Evolutionary conservation across 2,888 invertebrate genomes (phyloP), one percentile per base, ranked within the genome.

Genomic region (Onthophagus sagittarius): DNA sequence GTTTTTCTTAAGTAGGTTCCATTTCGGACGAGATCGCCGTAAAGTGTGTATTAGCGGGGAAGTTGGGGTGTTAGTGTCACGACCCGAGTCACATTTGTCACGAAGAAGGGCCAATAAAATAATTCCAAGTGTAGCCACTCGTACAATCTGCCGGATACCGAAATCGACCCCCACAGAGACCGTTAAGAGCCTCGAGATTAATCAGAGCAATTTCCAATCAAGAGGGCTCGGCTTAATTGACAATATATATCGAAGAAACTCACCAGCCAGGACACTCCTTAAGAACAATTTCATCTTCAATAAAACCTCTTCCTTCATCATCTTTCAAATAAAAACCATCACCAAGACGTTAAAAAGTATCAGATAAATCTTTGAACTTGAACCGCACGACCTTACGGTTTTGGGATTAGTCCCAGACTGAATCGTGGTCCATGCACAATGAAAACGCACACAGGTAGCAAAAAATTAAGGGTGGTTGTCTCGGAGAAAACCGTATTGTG

Each of bases 71-170:
- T 85, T 85, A 85, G 84, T 84, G 86, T 85, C 86, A 84, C 81
- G 85, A 86, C 85, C 85, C 83, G 83, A 80, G 82, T 83, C 84
- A 83, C 85, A 85, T 86, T 85, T 85, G 84, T 86, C 85, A 85
- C 83, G 79, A 77, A 77, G 75, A 81, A 85, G 85, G 81, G 81
- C 84, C 84, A 84, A 86, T 85, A 85, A 85, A 86, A 85, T 85
- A 84, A 85, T 84, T 82, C 82, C 80, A 80, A 84, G 83, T 82
- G 81, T 82, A 81, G 80, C 81, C 80, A 81, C 81, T 80, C 79
- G 80, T 79, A 78, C 79, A 81, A 81, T 82, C 81, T 82, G 72
- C 74, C 69, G 72, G 73, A 73, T 75, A 77, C 81, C 81, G 39
- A 53, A 82, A 23, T 23, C 83, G 84, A 84, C 84, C 82, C 83